These are phyloP conservation scores for Festucalex cinctus DNA, from an alignment of 2,113 vertebrate genomes.

Conservation along the genomic window DNA sequence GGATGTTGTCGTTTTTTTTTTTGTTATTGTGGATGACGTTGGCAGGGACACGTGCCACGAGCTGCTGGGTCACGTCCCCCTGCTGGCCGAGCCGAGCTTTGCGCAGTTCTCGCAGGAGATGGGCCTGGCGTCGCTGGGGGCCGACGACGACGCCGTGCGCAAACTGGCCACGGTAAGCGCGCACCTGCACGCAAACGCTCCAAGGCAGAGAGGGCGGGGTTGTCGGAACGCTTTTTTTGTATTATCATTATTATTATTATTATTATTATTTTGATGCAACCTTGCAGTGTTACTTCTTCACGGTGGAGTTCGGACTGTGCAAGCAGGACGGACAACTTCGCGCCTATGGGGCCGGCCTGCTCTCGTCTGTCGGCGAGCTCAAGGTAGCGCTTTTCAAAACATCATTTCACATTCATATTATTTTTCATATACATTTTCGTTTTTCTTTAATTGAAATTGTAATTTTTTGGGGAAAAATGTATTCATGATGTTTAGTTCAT, in stretches of 20 bases:
- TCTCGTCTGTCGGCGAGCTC: constrained; percentile 95
- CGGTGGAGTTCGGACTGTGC: constrained; percentile 96
- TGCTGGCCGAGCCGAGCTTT: constrained; percentile 95
- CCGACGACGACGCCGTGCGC: constrained; percentile 91
- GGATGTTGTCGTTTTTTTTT: no score
- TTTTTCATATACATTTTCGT: no score
- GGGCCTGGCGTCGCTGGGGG: constrained; percentile 91
- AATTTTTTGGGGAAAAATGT: no score
- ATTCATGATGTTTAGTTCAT: no score
- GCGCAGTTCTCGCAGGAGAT: constrained; percentile 99
- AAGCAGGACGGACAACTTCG: constrained; percentile 91
- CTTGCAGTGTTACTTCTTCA: constrained; percentile 96
- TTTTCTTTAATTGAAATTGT: no score
- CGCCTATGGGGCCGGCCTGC: constrained; percentile 94
- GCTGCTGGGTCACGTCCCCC: constrained; percentile 91
- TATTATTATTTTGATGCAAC: background rate
- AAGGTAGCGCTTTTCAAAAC: constrained; percentile 72
- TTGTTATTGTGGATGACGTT: background rate
- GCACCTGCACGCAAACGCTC: no score
- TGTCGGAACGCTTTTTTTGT: no score
- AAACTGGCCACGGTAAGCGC: constrained; percentile 88
- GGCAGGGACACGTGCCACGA: constrained; percentile 95
- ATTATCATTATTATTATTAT: no score
- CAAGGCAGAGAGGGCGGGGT: background rate
- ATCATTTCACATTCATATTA: no score